Evolutionary conservation across 2,888 invertebrate species (phyloP).

Genomic region (Oeneis ivallda): DNA sequence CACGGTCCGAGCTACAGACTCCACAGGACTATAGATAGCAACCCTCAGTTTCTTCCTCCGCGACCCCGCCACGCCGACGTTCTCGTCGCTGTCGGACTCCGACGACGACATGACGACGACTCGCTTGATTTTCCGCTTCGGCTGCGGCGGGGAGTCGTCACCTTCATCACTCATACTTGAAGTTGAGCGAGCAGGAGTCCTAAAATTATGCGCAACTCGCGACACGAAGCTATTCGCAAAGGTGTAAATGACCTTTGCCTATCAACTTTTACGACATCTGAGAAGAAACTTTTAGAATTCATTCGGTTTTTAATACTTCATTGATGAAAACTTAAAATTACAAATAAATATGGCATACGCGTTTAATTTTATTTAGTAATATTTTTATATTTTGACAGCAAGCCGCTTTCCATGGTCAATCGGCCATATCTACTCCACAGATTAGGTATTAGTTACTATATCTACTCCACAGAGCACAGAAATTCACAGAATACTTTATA

Average conservation of each 20-base stretch:
- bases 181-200: constrained; percentile 43
- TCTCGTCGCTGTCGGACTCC: constrained; percentile 73
- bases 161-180: constrained; percentile 70
- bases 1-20: neutral
- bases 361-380: constrained; percentile 55
- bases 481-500: too few relatives aligned
- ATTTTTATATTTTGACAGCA: constrained; percentile 79
- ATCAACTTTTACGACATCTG: constrained; percentile 51
- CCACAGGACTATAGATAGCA: constrained; percentile 41
- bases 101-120: constrained; percentile 62
- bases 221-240: constrained; percentile 71
- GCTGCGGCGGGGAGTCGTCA: constrained; percentile 61
- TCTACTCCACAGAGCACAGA: too few relatives aligned
- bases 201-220: constrained; percentile 5
- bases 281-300: constrained; percentile 51
- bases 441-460: too few relatives aligned
- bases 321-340: constrained; percentile 48
- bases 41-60: constrained; percentile 76
- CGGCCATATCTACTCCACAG: too few relatives aligned
- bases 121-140: constrained; percentile 65
- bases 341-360: constrained; percentile 53
- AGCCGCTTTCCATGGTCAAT: constrained; percentile 74
- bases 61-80: constrained; percentile 61
- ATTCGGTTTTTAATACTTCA: constrained; percentile 54
- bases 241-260: constrained; percentile 73